A percentile compares a stretch with the other conserved stretches of the same genome.
These are phyloP conservation scores for Loripinus fragilis DNA, from an alignment of 2,888 invertebrate species.

Conservation along the genomic window DNA sequence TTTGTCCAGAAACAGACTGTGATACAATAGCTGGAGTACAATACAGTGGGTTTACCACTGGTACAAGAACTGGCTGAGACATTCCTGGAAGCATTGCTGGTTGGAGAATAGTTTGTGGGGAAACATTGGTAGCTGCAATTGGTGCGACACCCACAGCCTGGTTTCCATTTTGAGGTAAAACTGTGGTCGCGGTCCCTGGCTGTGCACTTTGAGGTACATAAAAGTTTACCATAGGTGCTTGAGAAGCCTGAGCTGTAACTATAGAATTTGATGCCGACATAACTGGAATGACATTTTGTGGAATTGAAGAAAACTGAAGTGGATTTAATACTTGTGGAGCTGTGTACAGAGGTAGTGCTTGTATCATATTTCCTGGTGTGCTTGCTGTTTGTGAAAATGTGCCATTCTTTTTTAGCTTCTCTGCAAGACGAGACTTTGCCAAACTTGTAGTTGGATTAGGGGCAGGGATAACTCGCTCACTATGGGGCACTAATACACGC, in stretches of 20 bases:
- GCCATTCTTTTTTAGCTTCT: neutral
- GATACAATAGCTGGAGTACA: neutral
- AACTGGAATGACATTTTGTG: neutral
- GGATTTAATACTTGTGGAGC: no score
- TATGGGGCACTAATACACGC: neutral
- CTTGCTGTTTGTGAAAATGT: neutral
- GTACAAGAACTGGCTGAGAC: neutral
- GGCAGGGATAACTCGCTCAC: no score
- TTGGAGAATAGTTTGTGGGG: neutral
- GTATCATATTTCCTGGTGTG: no score
- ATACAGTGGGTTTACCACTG: neutral
- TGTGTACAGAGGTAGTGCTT: no score
- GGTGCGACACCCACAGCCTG: neutral
- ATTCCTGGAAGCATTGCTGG: neutral
- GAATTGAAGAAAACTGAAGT: no score
- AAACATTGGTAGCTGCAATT: neutral
- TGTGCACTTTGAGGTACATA: neutral
- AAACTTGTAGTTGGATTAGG: no score
- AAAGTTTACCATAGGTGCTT: neutral
- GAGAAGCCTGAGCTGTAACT: neutral
- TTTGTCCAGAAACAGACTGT: neutral
- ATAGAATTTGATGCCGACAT: neutral
- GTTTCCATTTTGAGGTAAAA: neutral
- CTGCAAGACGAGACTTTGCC: neutral
- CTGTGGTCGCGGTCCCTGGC: neutral